Evolutionary conservation across 2,888 invertebrate genomes (phyloP), one percentile per base, ranked within the genome.

Genomic region (Taenaris catops): DNA sequence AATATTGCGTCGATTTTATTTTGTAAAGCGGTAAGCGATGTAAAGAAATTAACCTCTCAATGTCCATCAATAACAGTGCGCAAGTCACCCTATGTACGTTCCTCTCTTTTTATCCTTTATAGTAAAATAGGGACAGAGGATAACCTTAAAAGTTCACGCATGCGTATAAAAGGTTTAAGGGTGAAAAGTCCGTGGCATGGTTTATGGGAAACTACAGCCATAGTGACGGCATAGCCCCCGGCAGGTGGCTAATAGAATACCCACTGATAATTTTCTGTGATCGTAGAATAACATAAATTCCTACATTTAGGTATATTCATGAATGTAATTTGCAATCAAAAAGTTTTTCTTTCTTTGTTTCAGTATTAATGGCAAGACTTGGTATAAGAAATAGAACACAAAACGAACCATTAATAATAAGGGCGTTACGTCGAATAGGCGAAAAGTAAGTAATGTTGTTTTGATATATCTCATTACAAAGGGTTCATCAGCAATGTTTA

Each of bases 11-110:
- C 3, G 3, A 5, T 7, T 25, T 12, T 7, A 7, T 18, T 27
- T 4, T 14, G 27, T 20, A 14, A 2, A 18, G 7, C 23, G 4
- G 21, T 14, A 31, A 4, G 11, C 14, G 23, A 31, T 5, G 7
- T 12, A 20, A 6, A 5, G n/a, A 8, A 31, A 9, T 23, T 10
- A 31, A 14, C 31, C 31, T 4, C 28, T 11, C 16, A 34, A 37
- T 40, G 60, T 69, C 57, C 63, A 69, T 86, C 84, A 78, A 86
- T 86, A 86, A 69, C 68, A 76, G 63, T 72, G 83, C 84, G 84
- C 83, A 86, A 75, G 81, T 74, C 65, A 49, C 58, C 47, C 55
- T 49, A 47, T 37, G 25, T 49, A 40, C 37, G 18, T 32, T 55
- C 41, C 25, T 63, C 71, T 62, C 70, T 48, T 51, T 74, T 55